Percentiles rank a stretch among this genome's conserved stretches.
Conservation (phyloP, 2,797 vertebrate species). For the Diceros bicornis region DNA sequence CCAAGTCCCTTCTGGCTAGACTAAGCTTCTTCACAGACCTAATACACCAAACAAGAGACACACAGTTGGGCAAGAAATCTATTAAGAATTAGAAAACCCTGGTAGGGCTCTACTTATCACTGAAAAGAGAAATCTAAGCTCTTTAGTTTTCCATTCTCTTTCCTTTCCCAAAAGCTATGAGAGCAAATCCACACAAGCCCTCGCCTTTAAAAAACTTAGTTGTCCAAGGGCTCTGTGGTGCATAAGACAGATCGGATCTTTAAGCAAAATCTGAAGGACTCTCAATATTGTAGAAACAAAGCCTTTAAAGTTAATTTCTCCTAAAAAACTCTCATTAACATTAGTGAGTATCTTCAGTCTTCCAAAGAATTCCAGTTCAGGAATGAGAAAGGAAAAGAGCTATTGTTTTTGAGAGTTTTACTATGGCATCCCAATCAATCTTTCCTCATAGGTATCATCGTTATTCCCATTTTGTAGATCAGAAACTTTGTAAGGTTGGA, state of each 20-base stretch:
- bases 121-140: constrained; percentile 59
- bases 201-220: constrained; percentile 22
- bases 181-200: neutral
- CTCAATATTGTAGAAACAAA: constrained; percentile 36
- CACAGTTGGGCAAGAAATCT: neutral
- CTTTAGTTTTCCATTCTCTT: constrained; percentile 37
- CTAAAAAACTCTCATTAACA: constrained; percentile 43
- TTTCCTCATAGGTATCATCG: neutral
- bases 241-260: neutral
- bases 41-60: constrained; percentile 32
- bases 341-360: neutral
- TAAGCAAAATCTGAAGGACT: neutral
- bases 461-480: neutral
- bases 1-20: constrained; percentile 73
- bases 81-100: constrained; percentile 55
- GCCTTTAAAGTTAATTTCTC: neutral
- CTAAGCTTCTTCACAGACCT: constrained; percentile 64
- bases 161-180: neutral
- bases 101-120: constrained; percentile 51
- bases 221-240: neutral
- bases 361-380: constrained; percentile 31
- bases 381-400: neutral
- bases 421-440: neutral
- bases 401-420: neutral
- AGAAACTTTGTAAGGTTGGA: neutral